phyloP scores from a whole-genome alignment of 2,113 vertebrate genomes.

The Triplophysa siluroides region DNA sequence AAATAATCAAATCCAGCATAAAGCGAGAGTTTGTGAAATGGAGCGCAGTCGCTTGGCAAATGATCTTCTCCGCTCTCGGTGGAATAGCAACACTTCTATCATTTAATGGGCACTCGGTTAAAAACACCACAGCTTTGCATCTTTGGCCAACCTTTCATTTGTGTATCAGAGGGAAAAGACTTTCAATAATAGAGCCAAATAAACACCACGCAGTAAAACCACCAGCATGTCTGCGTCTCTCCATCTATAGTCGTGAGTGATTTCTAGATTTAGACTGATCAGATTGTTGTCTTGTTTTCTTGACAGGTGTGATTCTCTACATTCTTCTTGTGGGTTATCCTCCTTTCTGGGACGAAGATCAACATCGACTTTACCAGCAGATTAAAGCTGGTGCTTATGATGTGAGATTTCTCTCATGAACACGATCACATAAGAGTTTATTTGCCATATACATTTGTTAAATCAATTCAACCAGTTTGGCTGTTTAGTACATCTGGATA shows the following conservation, averaged over 20 bases:
- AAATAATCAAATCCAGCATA: slow-evolving; percentile 1
- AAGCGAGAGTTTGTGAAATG: background rate
- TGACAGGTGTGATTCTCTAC: slow-evolving; percentile 85
- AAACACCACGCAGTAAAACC: no score
- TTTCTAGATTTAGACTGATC: background rate
- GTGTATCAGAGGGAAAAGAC: no score
- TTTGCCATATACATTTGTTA: no score
- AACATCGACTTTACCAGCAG: slow-evolving; percentile 88
- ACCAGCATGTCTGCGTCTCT: no score
- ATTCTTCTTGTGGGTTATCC: slow-evolving; percentile 89
- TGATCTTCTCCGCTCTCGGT: background rate
- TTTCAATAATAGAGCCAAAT: no score
- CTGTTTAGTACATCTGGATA: background rate
- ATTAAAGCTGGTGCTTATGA: slow-evolving; percentile 90
- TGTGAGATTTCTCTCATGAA: slow-evolving; percentile 64
- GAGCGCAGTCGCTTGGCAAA: background rate
- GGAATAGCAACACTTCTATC: no score
- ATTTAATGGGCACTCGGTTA: no score
- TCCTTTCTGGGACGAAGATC: slow-evolving; percentile 90
- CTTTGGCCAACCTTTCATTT: no score
- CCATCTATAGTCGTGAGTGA: no score
- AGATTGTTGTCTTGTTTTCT: slow-evolving; percentile 43
- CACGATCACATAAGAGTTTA: background rate
- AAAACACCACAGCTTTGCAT: no score
- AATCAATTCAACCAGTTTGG: no score